Conservation (phyloP, 2,888 invertebrate genomes). For the Cryptocephalus primarius region DNA sequence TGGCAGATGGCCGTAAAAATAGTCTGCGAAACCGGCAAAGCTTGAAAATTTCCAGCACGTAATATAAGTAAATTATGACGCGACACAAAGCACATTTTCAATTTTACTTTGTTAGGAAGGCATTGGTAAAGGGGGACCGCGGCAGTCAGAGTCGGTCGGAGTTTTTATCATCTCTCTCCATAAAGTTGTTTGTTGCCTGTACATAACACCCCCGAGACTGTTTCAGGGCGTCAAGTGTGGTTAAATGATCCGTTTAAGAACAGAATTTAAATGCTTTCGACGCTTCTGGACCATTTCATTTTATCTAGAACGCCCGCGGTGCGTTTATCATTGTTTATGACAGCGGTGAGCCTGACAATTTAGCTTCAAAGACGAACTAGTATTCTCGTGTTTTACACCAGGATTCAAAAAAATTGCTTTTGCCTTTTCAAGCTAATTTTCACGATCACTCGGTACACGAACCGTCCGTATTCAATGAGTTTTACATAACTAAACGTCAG, state of each 20-base stretch:
- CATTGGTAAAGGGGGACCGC: background rate
- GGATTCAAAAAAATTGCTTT: no score
- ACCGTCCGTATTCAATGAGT: no score
- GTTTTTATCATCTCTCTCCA: no score
- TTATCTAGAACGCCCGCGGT: slow-evolving; percentile 16
- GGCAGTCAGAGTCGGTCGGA: background rate
- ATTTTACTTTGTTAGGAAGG: slow-evolving; percentile 17
- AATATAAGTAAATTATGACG: slow-evolving; percentile 20
- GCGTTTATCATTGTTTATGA: background rate
- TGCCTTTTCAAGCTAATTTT: no score
- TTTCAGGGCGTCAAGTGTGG: slow-evolving; percentile 13
- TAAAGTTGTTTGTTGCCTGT: no score
- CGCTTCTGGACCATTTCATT: slow-evolving; percentile 19
- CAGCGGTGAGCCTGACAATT: no score
- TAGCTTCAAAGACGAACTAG: no score
- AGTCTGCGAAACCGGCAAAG: slow-evolving; percentile 9
- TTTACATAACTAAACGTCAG: no score
- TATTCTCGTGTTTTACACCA: no score
- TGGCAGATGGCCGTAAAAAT: slow-evolving; percentile 7
- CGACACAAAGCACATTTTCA: slow-evolving; percentile 17
- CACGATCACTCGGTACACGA: no score
- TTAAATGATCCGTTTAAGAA: slow-evolving; percentile 18
- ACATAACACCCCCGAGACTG: background rate
- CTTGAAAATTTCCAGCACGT: slow-evolving; percentile 14
- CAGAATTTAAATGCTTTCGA: slow-evolving; percentile 17